Base-by-base conservation (phyloP, 2,797 vertebrate genomes). In the Anas georgica region DNA sequence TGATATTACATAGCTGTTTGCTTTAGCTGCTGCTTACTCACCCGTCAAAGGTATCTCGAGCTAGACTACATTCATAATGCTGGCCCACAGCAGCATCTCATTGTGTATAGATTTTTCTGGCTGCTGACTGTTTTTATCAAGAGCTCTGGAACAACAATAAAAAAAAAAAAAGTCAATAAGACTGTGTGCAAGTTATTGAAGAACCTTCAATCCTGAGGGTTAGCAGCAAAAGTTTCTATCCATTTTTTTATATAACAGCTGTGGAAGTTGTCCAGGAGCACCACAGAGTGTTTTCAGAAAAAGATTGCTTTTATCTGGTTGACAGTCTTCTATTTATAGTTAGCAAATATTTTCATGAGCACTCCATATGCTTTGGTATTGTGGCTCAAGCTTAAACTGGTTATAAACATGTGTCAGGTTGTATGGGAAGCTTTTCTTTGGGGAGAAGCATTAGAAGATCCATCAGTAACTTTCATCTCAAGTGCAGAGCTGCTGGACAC, bases 261-360 rank as follows among this genome's bases (percentile, higher is more conserved):
- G 37, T 64, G 35, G 41, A 94, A 91, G 73, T 43, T 95, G 67
- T 81, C 50, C 0, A 0, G 43, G n/a, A 92, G 54, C 41, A 78
- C 26, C 28, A 48, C 46, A 81, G 90, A 83, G 16, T 26, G 9
- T 86, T 93, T 94, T 91, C 58, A 83, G 70, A 83, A 75, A 90
- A 90, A 91, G 33, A 91, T 81, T 94, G 66, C 62, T 94, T 96
- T 92, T 78, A 88, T 83, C 86, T 25, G 4, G n/a, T 52, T 79
- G 83, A 66, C 73, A 84, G 62, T 66, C 37, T 92, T 90, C 90
- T 96, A 90, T 96, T 96, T 96, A 91, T 76, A 93, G 91, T 18
- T 90, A 74, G 87, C 69, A 90, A 94, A 95, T 86, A 91, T 92
- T 92, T 91, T 70, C 43, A 37, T 2, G 83, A 93, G 62, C 41